Evolutionary conservation across 2,888 invertebrate species (phyloP), one percentile per base, ranked within the genome.

Genomic region (Dicycla oo): DNA sequence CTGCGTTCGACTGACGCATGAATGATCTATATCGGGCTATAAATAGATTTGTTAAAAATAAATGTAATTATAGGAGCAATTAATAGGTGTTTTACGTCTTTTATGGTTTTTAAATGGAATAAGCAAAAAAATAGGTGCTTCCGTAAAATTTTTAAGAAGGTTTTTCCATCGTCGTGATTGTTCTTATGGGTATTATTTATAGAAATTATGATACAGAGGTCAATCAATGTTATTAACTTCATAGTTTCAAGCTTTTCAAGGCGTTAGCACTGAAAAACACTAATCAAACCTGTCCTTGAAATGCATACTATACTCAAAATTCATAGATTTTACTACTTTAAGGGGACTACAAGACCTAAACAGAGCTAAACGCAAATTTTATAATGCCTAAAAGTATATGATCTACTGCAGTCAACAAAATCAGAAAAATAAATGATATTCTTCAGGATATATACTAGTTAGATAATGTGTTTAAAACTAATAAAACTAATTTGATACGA

Each of bases 1-100:
- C 90, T 89, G 87, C 83, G 66, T 62, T 75, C 77, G 56, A 75
- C 75, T 88, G 88, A 90, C 88, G 90, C 89, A 88, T 91, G 89
- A 91, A 86, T 85, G 80, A 66, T 84, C 79, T 79, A 78, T 71
- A 74, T 74, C 69, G 53, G 47, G 65, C 58, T 78, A 72, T 64
- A 73, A 78, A 82, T 77, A 81, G 61, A 61, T 57, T 51, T 71
- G 8, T n/a, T 20, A 30, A 67, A 69, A 69, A 61, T 40, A 56
- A 54, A 15, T 26, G 13, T 47, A 62, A 61, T 40, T 54, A 51
- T 7, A 13, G 3, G 10, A 20, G 30, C 7, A 23, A 54, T 51
- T n/a, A 2, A 23, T 45, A 40, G 20, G 7, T 23, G 5, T 20
- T 38, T 23, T 8, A 58, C 1, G 10, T 47, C 3, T 47, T 62